Evolutionary conservation across 1,140 invertebrate genomes (phyloP).

Genomic region (Philaenus spumarius): DNA sequence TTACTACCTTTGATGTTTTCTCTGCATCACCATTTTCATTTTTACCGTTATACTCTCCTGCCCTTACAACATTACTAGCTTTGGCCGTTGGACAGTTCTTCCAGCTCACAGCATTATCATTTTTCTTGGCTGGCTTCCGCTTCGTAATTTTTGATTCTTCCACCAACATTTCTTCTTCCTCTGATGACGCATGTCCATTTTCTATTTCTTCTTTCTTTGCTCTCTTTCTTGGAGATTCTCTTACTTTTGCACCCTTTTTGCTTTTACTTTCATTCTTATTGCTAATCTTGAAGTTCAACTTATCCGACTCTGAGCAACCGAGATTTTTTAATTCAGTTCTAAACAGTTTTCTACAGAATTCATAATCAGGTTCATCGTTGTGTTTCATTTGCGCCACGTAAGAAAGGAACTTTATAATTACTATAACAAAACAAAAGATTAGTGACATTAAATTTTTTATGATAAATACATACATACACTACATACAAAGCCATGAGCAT

Average conservation of each 20-base stretch:
- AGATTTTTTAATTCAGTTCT: conserved; percentile 46
- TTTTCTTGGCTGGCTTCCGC: conserved; percentile 7
- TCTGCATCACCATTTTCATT: no score
- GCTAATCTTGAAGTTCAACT: conserved; percentile 33
- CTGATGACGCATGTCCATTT: conserved; percentile 17
- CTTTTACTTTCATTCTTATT: conserved; percentile 1
- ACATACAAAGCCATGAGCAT: no score
- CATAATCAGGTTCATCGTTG: conserved; percentile 66
- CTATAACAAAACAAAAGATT: conserved; percentile 37
- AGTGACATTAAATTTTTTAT: no score
- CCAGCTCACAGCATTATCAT: conserved; percentile 10
- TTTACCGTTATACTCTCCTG: conserved; percentile 13
- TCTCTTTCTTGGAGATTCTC: conserved; percentile 4
- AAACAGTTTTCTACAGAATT: conserved; percentile 59
- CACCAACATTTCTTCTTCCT: conserved; percentile 5
- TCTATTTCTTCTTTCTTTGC: conserved; percentile 1
- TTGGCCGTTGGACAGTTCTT: conserved; percentile 16
- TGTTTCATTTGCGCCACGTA: conserved; percentile 63
- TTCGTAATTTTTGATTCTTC: conserved; percentile 13
- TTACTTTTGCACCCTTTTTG: background rate
- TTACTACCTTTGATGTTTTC: no score
- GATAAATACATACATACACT: no score
- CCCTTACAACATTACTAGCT: conserved; percentile 14
- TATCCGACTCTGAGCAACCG: conserved; percentile 22
- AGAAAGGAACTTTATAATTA: conserved; percentile 54